Evolutionary conservation across 2,888 invertebrate species (phyloP), one percentile per base, ranked within the genome.

Genomic region (Athetis lepigone): DNA sequence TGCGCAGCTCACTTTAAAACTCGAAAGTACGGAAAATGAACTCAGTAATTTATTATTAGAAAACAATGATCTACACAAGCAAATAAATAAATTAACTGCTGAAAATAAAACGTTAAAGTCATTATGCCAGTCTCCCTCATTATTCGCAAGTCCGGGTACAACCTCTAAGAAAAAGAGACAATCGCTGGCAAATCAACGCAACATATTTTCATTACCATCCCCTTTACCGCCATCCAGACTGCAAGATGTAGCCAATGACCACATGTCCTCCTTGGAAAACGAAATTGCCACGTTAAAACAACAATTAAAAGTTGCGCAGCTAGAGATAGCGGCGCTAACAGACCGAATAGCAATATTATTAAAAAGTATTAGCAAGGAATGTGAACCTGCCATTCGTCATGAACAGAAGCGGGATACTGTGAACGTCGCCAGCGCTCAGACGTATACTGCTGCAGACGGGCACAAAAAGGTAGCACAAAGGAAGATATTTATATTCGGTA

Each of bases 261-360:
- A 37, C 25, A 37, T 55, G 43, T 55, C 29, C 1, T 47, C 29
- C 13, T 9, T 52, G 51, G 23, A 59, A 43, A 42, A 51, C 25
- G 59, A 51, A 29, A 51, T 59, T 7, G 25, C 21, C 4, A 51
- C 43, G 18, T 6, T 37, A 16, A 36, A 59, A 13, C 36, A 51
- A 6, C 50, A 51, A 51, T 51, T 51, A 51, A 51, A 36, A 43
- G 36, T 25, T 16, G 50, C 59, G 25, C 43, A 59, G 40, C 42
- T 3, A 3, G 51, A 51, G 29, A 59, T 59, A 8, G 7, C n/a
- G 2, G 36, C 25, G 1, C 27, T 58, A 11, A 23, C 8, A 2
- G 37, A 47, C 1, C 47, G 56, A 11, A 57, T 56, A 27, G 13
- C 46, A 19, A 1, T 21, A 19, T 4, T 46, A 13, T 47, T 56